Percentiles rank a stretch among this genome's conserved stretches.
Evolutionary conservation across 2,888 invertebrate species (phyloP).

Genomic region (Liodrosophila aerea): DNA sequence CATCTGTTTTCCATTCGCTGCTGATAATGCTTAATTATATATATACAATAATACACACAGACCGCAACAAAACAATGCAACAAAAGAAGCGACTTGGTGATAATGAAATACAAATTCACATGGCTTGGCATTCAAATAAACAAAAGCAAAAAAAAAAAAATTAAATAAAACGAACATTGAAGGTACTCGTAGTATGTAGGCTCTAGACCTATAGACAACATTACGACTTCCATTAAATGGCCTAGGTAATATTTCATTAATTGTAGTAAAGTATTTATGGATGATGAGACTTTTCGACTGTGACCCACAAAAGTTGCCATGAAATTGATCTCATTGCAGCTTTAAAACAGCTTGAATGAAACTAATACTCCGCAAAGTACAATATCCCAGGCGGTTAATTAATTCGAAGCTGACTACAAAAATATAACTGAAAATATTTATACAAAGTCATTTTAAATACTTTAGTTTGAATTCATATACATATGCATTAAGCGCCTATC

Average conservation of each 20-base stretch:
- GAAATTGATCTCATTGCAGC: constrained; percentile 23
- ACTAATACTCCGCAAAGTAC: too few species aligned
- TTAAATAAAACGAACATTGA: constrained; percentile 41
- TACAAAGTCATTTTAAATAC: constrained; percentile 56
- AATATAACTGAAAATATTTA: constrained; percentile 10
- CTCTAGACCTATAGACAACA: constrained; percentile 15
- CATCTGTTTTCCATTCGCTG: constrained; percentile 46
- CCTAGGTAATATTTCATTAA: constrained; percentile 38
- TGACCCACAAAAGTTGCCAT: constrained; percentile 41
- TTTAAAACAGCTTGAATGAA: too few species aligned
- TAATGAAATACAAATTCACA: constrained; percentile 56
- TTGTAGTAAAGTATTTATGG: constrained; percentile 25
- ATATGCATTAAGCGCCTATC: constrained; percentile 59
- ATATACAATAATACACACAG: constrained; percentile 61
- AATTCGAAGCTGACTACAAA: constrained; percentile 28
- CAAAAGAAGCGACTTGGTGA: constrained; percentile 33
- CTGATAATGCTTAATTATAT: constrained; percentile 74
- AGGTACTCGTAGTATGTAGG: constrained; percentile 17
- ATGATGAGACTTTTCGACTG: constrained; percentile 22
- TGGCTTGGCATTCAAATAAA: constrained; percentile 37
- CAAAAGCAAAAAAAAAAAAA: constrained; percentile 28
- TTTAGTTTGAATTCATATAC: constrained; percentile 63
- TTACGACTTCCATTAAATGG: constrained; percentile 39
- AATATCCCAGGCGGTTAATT: constrained; percentile 25
- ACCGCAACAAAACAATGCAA: constrained; percentile 58